Evolutionary conservation across 2,113 vertebrate species (phyloP).

Genomic region (Erinaceus europaeus): DNA sequence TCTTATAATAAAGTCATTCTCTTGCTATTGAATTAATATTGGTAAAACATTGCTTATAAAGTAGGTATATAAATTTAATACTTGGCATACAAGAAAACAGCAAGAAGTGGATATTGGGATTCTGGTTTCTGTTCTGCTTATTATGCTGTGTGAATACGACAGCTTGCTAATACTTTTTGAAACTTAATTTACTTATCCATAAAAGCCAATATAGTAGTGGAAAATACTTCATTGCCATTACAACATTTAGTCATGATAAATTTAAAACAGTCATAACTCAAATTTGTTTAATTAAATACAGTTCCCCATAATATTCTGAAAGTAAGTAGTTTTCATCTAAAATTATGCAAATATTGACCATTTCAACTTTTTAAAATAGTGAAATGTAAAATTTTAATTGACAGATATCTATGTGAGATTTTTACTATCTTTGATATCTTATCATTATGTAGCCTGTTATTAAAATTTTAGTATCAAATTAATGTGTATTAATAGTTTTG

Average conservation of each 20-base stretch:
- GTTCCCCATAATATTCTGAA: neutral
- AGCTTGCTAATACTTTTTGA: neutral
- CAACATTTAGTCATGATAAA: neutral
- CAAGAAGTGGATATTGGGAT: neutral
- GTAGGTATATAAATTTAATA: neutral
- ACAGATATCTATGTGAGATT: neutral
- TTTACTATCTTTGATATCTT: neutral
- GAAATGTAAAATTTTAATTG: neutral
- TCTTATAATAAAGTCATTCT: neutral
- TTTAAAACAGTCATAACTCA: no score
- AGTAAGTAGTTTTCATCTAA: neutral
- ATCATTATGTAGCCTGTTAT: constrained; percentile 6
- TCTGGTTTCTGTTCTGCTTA: neutral
- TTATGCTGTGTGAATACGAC: neutral
- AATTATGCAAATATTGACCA: neutral
- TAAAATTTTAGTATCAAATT: neutral
- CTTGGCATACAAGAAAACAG: neutral
- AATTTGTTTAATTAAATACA: no score
- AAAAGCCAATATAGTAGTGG: neutral
- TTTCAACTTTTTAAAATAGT: constrained; percentile 17
- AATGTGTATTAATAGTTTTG: neutral
- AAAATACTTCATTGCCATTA: neutral
- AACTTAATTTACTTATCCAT: neutral
- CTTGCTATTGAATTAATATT: neutral
- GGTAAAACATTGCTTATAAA: neutral